phyloP scores from a whole-genome alignment of 2,113 vertebrate genomes.

The Calonectris borealis region DNA sequence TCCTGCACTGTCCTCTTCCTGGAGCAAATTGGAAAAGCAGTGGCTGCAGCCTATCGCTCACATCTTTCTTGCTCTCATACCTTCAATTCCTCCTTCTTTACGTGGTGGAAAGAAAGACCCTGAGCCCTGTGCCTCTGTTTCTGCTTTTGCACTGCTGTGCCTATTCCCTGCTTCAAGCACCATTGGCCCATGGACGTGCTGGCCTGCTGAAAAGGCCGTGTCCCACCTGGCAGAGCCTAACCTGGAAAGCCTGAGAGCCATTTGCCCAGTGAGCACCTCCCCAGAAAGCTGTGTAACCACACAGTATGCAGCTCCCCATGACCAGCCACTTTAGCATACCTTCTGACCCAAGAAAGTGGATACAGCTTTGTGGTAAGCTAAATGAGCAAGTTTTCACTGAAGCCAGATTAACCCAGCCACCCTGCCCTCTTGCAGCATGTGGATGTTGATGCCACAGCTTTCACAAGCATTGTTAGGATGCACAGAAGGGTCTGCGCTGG shows the following conservation, averaged over 20 bases:
- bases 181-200: background rate
- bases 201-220: background rate
- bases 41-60: background rate
- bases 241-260: background rate
- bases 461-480: background rate
- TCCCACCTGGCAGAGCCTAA: background rate
- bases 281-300: background rate
- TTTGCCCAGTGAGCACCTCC: background rate
- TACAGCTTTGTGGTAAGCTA: background rate
- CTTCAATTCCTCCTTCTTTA: background rate
- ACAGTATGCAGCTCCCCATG: background rate
- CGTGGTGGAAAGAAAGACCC: background rate
- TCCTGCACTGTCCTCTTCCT: background rate
- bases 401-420: background rate
- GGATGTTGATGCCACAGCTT: background rate
- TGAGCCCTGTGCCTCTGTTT: background rate
- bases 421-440: background rate
- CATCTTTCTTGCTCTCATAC: background rate
- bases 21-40: background rate
- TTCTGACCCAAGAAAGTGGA: background rate
- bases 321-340: background rate
- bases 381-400: background rate
- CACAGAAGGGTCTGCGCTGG: background rate
- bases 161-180: background rate
- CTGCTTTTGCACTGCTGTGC: fast-evolving